Percentiles rank a stretch among this genome's conserved stretches.
Conservation (phyloP, 2,888 invertebrate species). For the Hirtodrosophila cameraria region DNA sequence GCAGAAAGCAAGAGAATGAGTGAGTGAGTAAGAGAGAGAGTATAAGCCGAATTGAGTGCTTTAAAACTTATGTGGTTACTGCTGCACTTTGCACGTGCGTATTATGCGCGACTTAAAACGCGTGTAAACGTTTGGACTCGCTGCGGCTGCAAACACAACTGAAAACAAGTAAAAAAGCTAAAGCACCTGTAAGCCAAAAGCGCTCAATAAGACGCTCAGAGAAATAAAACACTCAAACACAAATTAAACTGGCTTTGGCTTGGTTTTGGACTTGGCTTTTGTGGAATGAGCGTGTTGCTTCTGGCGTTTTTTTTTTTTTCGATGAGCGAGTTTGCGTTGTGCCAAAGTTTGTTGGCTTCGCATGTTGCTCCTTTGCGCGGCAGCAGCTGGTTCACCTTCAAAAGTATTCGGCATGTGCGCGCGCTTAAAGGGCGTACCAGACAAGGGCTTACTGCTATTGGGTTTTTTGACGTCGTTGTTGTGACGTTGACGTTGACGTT, state of each 20-base stretch:
- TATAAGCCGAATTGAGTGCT: constrained; percentile 17
- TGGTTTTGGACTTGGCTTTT: too few relatives aligned
- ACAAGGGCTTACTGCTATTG: constrained; percentile 61
- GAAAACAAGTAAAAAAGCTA: constrained; percentile 39
- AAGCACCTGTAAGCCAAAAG: constrained; percentile 53
- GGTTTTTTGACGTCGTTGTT: constrained; percentile 57
- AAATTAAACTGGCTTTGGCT: constrained; percentile 27
- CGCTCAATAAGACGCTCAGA: constrained; percentile 34
- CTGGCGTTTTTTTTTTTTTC: constrained; percentile 40
- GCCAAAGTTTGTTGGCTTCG: constrained; percentile 73
- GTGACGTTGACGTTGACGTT: constrained; percentile 49
- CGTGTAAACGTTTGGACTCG: constrained; percentile 45
- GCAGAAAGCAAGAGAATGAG: constrained; percentile 24
- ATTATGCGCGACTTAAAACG: constrained; percentile 33
- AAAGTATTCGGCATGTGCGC: constrained; percentile 36
- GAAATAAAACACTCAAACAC: constrained; percentile 29
- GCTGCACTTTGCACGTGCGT: constrained; percentile 69
- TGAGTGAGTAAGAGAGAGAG: constrained; percentile 14
- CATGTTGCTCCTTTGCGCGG: constrained; percentile 42
- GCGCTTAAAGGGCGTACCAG: constrained; percentile 35
- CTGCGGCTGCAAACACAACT: constrained; percentile 57
- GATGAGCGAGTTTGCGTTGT: constrained; percentile 18
- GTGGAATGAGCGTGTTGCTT: constrained; percentile 56
- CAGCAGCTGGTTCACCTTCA: constrained; percentile 67
- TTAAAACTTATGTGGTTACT: constrained; percentile 28